Evolutionary conservation across 53 echinoderm and acorn worm species (phyloP).

Genomic region (Patiria pectinifera): DNA sequence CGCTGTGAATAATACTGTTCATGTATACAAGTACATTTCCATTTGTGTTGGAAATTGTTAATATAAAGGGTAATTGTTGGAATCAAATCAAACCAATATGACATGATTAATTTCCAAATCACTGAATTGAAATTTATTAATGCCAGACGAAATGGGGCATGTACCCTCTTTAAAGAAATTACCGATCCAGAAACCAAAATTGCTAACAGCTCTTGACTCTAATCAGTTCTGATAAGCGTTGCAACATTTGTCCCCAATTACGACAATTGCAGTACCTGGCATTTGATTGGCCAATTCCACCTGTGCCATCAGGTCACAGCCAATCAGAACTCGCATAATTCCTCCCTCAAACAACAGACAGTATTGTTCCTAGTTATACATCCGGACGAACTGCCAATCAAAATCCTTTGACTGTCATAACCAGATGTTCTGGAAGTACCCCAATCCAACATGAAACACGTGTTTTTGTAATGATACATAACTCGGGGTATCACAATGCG

Average conservation of each 20-base stretch:
- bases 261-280: neutral
- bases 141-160: no score
- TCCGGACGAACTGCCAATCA: constrained; percentile 39
- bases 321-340: constrained; percentile 26
- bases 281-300: constrained; percentile 41
- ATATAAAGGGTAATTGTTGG: no score
- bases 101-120: no score
- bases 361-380: constrained; percentile 12
- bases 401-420: neutral
- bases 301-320: constrained; percentile 2
- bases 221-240: neutral
- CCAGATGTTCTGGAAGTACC: neutral
- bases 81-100: no score
- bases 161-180: no score
- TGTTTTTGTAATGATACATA: constrained; percentile 54
- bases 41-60: no score
- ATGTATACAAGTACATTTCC: no score
- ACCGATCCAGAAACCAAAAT: no score
- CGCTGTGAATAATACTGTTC: no score
- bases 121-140: no score
- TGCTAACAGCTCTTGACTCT: no score
- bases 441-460: constrained; percentile 29
- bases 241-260: neutral
- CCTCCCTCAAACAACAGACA: constrained; percentile 1
- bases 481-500: constrained; percentile 6